Evolutionary conservation across 2,888 invertebrate genomes (phyloP).

Genomic region (Thymelicus sylvestris): DNA sequence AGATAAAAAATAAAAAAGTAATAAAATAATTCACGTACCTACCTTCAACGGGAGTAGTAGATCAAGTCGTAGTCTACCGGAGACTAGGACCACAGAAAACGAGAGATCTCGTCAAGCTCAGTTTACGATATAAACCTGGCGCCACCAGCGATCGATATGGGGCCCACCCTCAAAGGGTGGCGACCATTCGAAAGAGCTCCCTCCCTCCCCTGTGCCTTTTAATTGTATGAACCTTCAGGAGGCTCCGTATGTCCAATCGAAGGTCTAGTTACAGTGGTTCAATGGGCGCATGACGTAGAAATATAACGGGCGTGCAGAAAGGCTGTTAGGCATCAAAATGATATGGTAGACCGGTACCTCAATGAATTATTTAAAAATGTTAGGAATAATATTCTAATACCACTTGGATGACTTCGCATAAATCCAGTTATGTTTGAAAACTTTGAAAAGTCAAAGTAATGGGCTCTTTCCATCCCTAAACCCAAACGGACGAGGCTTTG

Average conservation of each 20-base stretch:
- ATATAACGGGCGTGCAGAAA: background rate
- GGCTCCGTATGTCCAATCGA: background rate
- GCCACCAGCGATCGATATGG: conserved; percentile 65
- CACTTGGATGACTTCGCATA: too few relatives aligned
- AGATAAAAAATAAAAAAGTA: background rate
- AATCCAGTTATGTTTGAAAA: too few relatives aligned
- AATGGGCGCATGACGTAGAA: conserved; percentile 28
- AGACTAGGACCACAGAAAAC: conserved; percentile 10
- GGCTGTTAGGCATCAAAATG: background rate
- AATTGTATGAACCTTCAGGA: background rate
- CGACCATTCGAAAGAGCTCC: conserved; percentile 38
- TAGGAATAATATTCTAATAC: too few relatives aligned
- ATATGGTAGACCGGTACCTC: too few relatives aligned
- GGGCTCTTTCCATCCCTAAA: too few relatives aligned
- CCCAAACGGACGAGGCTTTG: too few relatives aligned
- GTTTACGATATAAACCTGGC: conserved; percentile 54
- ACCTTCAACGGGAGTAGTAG: background rate
- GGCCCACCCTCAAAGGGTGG: conserved; percentile 52
- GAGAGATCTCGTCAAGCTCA: conserved; percentile 40
- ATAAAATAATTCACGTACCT: background rate
- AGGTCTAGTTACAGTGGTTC: conserved; percentile 29
- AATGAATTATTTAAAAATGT: too few relatives aligned
- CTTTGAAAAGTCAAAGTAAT: too few relatives aligned
- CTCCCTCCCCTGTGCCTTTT: conserved; percentile 30
- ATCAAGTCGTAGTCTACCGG: background rate